phyloP scores from a whole-genome alignment of 2,113 vertebrate genomes.

The Phycodurus eques region DNA sequence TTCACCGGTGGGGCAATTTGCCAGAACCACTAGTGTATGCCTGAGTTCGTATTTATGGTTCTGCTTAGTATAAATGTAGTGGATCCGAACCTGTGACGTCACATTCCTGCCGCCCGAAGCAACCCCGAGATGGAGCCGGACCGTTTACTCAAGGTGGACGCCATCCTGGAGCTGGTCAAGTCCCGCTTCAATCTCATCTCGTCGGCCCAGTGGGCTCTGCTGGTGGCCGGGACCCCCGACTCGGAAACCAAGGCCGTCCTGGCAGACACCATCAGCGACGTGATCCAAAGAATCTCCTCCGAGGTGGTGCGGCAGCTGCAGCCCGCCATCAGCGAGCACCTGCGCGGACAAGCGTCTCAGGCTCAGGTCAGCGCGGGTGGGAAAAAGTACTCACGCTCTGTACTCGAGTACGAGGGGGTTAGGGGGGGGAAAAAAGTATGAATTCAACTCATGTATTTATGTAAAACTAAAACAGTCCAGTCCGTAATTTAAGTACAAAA shows the following conservation, averaged over 20 bases:
- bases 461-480: no score
- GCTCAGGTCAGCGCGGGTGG: neutral
- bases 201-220: constrained; percentile 4
- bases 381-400: neutral
- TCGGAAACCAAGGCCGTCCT: constrained; percentile 3
- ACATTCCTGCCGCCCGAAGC: neutral
- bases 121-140: constrained; percentile 4
- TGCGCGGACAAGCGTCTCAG: constrained; percentile 1
- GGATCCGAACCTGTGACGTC: neutral
- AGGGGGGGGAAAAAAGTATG: neutral
- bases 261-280: constrained; percentile 5
- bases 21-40: neutral
- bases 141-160: constrained; percentile 4
- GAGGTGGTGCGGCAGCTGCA: neutral
- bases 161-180: constrained; percentile 1
- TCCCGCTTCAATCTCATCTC: constrained; percentile 6
- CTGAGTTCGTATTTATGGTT: neutral
- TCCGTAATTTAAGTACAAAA: no score
- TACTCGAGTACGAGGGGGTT: no score
- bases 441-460: no score
- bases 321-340: constrained; percentile 4
- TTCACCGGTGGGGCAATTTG: neutral
- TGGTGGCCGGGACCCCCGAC: constrained; percentile 1
- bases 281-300: constrained; percentile 4
- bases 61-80: neutral